Conservation (phyloP, 2,113 vertebrate genomes). For the Capricornis sumatraensis region DNA sequence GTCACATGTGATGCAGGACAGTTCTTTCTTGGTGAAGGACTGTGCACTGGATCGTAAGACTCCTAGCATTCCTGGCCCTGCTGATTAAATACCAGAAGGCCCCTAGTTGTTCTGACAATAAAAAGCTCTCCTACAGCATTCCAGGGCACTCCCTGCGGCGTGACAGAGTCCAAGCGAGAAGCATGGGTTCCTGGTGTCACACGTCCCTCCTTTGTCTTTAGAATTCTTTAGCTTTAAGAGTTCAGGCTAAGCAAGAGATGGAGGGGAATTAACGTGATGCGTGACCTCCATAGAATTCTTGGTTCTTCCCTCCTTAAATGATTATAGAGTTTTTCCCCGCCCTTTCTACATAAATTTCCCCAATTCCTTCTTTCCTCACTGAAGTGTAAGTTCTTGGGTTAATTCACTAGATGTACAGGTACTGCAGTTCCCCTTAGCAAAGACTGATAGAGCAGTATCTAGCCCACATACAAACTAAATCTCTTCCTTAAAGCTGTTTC, state of each 20-base stretch:
- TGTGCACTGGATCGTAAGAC: background rate
- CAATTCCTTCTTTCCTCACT: background rate
- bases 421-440: background rate
- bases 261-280: background rate
- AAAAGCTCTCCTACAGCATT: background rate
- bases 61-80: background rate
- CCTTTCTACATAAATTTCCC: background rate
- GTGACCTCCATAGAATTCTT: background rate
- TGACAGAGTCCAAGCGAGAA: background rate
- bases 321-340: background rate
- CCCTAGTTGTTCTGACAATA: background rate
- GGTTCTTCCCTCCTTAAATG: background rate
- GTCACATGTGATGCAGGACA: background rate
- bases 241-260: background rate
- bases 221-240: background rate
- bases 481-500: background rate
- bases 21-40: background rate
- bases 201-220: background rate
- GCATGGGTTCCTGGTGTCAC: background rate
- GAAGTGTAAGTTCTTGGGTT: background rate
- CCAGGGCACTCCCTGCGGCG: background rate
- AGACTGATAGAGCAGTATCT: background rate
- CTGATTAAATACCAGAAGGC: background rate
- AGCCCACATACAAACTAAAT: background rate
- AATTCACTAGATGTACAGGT: background rate